Evolutionary conservation across 2,797 vertebrate genomes (phyloP).

Genomic region (Triplophysa bombifrons): DNA sequence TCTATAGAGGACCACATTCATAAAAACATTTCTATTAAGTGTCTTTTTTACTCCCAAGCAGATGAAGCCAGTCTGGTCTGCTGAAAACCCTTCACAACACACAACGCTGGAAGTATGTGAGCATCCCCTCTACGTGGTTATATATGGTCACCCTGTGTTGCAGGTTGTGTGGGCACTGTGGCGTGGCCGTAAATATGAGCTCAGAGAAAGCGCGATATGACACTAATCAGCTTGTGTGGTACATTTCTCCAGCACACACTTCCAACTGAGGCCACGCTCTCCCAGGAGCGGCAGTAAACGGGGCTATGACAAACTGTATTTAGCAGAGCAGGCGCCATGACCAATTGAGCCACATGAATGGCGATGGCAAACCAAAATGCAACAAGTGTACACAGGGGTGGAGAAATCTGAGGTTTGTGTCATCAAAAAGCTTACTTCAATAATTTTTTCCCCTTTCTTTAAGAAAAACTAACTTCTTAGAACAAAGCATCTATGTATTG

Average conservation of each 20-base stretch:
- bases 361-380: not conserved
- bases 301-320: slow-evolving; percentile 45
- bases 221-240: slow-evolving; percentile 57
- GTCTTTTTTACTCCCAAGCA: not conserved
- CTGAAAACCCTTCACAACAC: not conserved
- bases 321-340: slow-evolving; percentile 32
- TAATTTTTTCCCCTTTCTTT: no score
- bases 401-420: not conserved
- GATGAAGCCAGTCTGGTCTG: not conserved
- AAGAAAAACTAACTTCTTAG: not conserved
- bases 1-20: no score
- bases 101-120: not conserved
- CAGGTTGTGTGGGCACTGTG: slow-evolving; percentile 8
- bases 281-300: slow-evolving; percentile 7
- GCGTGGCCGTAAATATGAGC: slow-evolving; percentile 48
- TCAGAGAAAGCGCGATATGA: slow-evolving; percentile 53
- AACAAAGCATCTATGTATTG: not conserved
- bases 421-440: not conserved
- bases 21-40: not conserved
- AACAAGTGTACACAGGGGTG: slow-evolving; percentile 7
- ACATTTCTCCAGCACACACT: slow-evolving; percentile 35
- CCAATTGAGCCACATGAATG: slow-evolving; percentile 36
- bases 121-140: not conserved
- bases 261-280: slow-evolving; percentile 19
- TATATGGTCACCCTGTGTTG: not conserved